Percentiles rank a stretch among this genome's conserved stretches.
Conservation (phyloP, 2,797 vertebrate species). For the Sebastes oblongus region DNA sequence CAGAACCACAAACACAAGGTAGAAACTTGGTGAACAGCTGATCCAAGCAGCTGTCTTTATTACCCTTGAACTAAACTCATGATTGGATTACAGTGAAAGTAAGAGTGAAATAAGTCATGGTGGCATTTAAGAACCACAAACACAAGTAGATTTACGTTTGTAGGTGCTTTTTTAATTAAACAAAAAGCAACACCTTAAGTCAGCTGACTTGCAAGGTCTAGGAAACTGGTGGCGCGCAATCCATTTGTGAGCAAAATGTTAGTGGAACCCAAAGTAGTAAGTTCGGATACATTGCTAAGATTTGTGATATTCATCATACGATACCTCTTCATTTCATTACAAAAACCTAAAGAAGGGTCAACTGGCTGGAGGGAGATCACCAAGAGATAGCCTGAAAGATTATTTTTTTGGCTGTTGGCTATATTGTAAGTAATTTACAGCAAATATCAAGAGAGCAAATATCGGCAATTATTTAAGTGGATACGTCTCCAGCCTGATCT, state of each 20-base stretch:
- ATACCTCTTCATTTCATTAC: too few species aligned
- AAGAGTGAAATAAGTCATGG: neutral
- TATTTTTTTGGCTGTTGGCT: too few species aligned
- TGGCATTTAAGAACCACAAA: neutral
- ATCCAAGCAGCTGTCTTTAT: conserved; percentile 16
- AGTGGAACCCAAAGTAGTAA: neutral
- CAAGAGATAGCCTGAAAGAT: too few species aligned
- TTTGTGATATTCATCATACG: too few species aligned
- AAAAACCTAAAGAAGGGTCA: rapidly evolving
- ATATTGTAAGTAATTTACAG: too few species aligned
- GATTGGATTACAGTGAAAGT: neutral
- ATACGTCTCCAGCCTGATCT: too few species aligned
- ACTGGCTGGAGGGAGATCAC: too few species aligned
- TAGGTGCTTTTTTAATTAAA: neutral
- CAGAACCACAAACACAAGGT: conserved; percentile 9
- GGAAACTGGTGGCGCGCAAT: neutral
- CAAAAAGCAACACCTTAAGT: neutral
- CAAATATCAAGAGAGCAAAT: too few species aligned
- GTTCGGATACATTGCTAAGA: neutral
- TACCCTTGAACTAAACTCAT: neutral
- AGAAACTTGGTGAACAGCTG: neutral
- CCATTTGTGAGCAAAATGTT: neutral
- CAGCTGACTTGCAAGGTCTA: neutral
- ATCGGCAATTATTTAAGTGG: too few species aligned
- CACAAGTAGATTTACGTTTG: neutral